Percentiles rank a stretch among this genome's conserved stretches.
phyloP scores from a whole-genome alignment of 2,113 vertebrate genomes.

The Pygoscelis adeliae region DNA sequence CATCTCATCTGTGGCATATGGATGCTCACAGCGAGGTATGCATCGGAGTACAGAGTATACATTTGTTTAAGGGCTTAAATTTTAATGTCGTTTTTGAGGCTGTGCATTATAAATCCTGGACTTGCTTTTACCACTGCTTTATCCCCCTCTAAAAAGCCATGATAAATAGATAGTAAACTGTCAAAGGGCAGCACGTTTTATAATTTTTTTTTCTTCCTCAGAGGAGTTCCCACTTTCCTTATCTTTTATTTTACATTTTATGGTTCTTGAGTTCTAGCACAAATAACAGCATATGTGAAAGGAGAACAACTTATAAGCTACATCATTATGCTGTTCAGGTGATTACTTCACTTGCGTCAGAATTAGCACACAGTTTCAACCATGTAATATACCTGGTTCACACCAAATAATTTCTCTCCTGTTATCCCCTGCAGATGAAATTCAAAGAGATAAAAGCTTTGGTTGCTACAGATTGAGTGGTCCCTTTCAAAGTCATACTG shows the following conservation, averaged over 20 bases:
- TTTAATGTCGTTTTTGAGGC: not conserved
- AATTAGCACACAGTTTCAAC: not conserved
- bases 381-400: not conserved
- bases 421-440: not conserved
- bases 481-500: not conserved
- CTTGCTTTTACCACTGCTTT: not conserved
- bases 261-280: not conserved
- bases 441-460: not conserved
- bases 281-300: not conserved
- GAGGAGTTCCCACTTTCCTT: not conserved
- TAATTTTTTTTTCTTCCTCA: not conserved
- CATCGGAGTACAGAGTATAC: not conserved
- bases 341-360: not conserved
- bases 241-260: not conserved
- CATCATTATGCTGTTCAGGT: not conserved
- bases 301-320: not conserved
- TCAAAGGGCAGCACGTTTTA: not conserved
- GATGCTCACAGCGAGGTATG: not conserved
- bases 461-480: not conserved
- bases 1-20: not conserved
- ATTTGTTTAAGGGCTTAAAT: not conserved
- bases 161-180: not conserved
- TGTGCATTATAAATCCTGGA: not conserved
- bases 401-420: not conserved
- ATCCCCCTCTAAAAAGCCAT: not conserved